phyloP scores from a whole-genome alignment of 2,888 invertebrate genomes.

The Laspeyria flexula region DNA sequence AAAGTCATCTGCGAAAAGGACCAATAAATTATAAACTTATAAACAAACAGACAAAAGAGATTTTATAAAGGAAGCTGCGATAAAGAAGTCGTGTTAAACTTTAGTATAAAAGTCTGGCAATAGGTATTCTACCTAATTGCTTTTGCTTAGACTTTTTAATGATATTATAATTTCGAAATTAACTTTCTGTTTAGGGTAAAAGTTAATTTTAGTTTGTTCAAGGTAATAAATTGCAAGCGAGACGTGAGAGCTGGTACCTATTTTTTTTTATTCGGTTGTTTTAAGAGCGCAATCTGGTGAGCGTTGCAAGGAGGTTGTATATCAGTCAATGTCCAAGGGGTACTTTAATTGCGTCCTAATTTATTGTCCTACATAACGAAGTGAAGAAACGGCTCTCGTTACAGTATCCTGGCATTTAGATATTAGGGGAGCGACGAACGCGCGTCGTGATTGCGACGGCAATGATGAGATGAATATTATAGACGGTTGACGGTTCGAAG shows the following conservation, averaged over 20 bases:
- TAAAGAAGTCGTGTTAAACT: slow-evolving; percentile 17
- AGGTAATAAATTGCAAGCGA: slow-evolving; percentile 34
- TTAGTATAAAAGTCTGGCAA: slow-evolving; percentile 14
- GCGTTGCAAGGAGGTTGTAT: slow-evolving; percentile 71
- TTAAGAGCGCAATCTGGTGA: slow-evolving; percentile 59
- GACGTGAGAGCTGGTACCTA: slow-evolving; percentile 38
- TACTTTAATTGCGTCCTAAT: slow-evolving; percentile 78
- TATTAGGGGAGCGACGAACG: slow-evolving; percentile 24
- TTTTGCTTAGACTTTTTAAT: slow-evolving; percentile 20
- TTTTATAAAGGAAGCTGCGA: slow-evolving; percentile 28
- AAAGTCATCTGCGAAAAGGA: slow-evolving; percentile 18
- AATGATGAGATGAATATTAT: slow-evolving; percentile 28
- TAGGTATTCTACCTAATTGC: slow-evolving; percentile 21
- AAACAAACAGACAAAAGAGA: slow-evolving; percentile 36
- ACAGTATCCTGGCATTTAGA: slow-evolving; percentile 43
- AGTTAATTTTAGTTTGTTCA: slow-evolving; percentile 23
- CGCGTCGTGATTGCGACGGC: slow-evolving; percentile 35
- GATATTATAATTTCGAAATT: slow-evolving; percentile 28
- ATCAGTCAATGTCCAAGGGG: slow-evolving; percentile 79
- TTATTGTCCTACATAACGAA: slow-evolving; percentile 61
- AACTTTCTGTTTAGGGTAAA: slow-evolving; percentile 12
- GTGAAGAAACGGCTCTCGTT: slow-evolving; percentile 28
- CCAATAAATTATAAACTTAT: slow-evolving; percentile 30
- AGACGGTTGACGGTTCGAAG: slow-evolving; percentile 3
- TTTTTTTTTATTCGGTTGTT: slow-evolving; percentile 64